Conservation (phyloP, 2,888 invertebrate species). For the Helobdella robusta region DNA sequence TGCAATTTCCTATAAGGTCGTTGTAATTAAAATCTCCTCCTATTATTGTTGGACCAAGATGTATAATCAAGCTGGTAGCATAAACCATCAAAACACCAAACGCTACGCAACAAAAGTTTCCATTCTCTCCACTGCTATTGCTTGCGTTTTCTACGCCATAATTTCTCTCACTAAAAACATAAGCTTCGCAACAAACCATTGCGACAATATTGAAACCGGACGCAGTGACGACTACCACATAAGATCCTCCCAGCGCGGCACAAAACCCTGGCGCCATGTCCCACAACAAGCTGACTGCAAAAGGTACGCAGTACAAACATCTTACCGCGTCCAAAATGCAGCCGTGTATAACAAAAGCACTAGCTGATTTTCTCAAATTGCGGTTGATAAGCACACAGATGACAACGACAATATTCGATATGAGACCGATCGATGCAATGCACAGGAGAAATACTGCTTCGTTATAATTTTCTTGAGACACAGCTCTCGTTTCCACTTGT, state of each 20-base stretch:
- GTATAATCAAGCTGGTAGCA: conserved; percentile 46
- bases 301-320: conserved; percentile 47
- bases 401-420: conserved; percentile 44
- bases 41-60: conserved; percentile 49
- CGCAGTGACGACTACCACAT: conserved; percentile 47
- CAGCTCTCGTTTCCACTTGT: not conserved
- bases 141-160: conserved; percentile 37
- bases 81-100: conserved; percentile 49
- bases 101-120: conserved; percentile 46
- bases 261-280: conserved; percentile 43
- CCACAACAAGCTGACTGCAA: conserved; percentile 44
- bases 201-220: conserved; percentile 49
- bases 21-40: conserved; percentile 49
- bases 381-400: conserved; percentile 41
- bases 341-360: conserved; percentile 48
- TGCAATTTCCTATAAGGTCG: conserved; percentile 47
- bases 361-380: conserved; percentile 44
- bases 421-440: conserved; percentile 43
- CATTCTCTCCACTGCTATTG: conserved; percentile 30
- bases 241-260: conserved; percentile 44
- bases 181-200: conserved; percentile 49
- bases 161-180: conserved; percentile 46
- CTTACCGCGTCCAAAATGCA: conserved; percentile 46
- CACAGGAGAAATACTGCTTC: conserved; percentile 47
- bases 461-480: conserved; percentile 34